Base-by-base conservation (phyloP, 2,888 invertebrate genomes). In the Mystacides longicornis region DNA sequence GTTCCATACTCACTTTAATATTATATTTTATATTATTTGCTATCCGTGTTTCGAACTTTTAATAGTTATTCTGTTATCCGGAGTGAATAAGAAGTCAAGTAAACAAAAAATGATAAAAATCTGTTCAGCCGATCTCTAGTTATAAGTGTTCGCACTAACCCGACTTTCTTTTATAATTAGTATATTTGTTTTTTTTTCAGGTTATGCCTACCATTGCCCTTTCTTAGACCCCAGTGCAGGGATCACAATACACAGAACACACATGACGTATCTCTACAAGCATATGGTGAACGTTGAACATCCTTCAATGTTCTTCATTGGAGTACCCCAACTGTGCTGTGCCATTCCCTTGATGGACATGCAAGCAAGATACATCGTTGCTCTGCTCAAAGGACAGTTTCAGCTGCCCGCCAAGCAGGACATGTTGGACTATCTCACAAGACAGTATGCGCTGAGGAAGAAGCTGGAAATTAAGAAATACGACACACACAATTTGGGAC, bases 221-320 rank as follows among this genome's bases (percentile, higher is more conserved):
- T 37, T 7, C 14, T 16, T 37, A n/a, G 37, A 37, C 16, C 3
- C 14, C 3, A 37, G 3, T 14, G 14, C n/a, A 4, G 37, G 37
- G 16, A 14, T 89, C 43, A 75, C 71, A 0, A 74, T 83, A 0
- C 77, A 83, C 1, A 80, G 81, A 64, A 78, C 86, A 68, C 75
- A 83, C 66, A 55, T 90, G 3, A 72, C 79, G 45, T 86, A 88
- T 0, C 73, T 91, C 11, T 89, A 88, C 70, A 85, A 85, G 64
- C 89, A 92, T 64, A 72, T 89, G 51, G 80, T 92, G 46, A 86
- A 89, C 69, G 82, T 86, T 14, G 77, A 83, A 53, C 81, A 81
- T 62, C 89, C 89, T 0, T 81, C 81, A n/a, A 81, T 92, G 81
- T 78, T 81, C 49, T 83, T 92, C 61, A 75, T 92, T 43, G 92